These are phyloP conservation scores for Drosophila ezoana DNA, from an alignment of 2,888 invertebrate species.

Conservation along the genomic window DNA sequence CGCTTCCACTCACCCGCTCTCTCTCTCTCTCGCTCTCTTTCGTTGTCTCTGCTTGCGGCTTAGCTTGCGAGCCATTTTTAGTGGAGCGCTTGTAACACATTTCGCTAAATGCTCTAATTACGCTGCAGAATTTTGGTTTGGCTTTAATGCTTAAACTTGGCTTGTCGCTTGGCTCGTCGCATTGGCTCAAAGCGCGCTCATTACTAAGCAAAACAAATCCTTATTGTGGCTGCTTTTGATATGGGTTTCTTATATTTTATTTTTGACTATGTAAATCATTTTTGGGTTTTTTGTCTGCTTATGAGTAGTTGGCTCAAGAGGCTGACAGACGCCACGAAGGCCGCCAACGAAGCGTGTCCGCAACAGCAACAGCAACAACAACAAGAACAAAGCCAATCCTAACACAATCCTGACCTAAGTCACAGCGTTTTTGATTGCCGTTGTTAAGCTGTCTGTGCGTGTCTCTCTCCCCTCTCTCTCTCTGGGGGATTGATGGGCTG, in stretches of 20 bases:
- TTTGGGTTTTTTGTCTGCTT: not conserved
- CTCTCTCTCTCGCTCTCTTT: constrained; percentile 1
- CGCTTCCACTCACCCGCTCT: not conserved
- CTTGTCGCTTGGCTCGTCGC: not conserved
- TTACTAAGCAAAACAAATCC: constrained; percentile 25
- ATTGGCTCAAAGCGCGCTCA: no score
- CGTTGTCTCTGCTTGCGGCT: constrained; percentile 18
- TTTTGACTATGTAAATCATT: not conserved
- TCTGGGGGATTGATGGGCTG: constrained; percentile 68
- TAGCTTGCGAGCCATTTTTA: constrained; percentile 51
- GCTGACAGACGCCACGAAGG: constrained; percentile 45
- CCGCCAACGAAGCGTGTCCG: constrained; percentile 42
- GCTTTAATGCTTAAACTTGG: constrained; percentile 21
- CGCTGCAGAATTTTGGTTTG: constrained; percentile 56
- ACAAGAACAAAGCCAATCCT: constrained; percentile 20
- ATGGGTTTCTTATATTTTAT: not conserved
- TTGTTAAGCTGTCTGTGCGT: constrained; percentile 33
- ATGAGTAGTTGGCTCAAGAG: constrained; percentile 21
- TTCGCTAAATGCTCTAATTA: constrained; percentile 72
- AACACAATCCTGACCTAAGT: constrained; percentile 75
- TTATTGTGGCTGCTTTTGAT: constrained; percentile 10
- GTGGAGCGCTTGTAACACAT: constrained; percentile 29
- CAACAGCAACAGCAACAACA: constrained; percentile 21
- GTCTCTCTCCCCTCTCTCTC: not conserved
- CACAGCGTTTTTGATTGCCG: constrained; percentile 54